phyloP scores from a whole-genome alignment of 2,113 vertebrate genomes.

The Percina caprodes region DNA sequence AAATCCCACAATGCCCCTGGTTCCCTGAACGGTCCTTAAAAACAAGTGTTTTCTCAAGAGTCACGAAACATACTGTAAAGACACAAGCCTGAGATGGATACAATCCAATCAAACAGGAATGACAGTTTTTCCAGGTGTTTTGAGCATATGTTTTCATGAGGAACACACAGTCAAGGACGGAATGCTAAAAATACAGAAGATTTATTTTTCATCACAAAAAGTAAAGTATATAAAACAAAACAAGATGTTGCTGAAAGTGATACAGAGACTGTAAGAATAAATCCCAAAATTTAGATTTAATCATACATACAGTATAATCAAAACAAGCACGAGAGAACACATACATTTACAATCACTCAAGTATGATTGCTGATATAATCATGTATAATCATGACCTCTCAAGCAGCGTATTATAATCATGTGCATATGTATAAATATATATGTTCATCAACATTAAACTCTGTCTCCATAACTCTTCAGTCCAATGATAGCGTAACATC shows the following conservation, averaged over 20 bases:
- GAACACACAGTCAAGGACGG: slow-evolving; percentile 16
- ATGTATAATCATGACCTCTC: slow-evolving; percentile 1
- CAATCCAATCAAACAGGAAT: slow-evolving; percentile 30
- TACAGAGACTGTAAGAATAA: not conserved
- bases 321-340: slow-evolving; percentile 13
- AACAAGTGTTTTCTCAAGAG: slow-evolving; percentile 52
- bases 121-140: slow-evolving; percentile 63
- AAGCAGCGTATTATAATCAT: not conserved
- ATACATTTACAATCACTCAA: not conserved
- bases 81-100: slow-evolving; percentile 41
- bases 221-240: slow-evolving; percentile 3
- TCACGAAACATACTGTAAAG: slow-evolving; percentile 21
- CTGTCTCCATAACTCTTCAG: slow-evolving; percentile 78
- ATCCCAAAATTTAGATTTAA: slow-evolving; percentile 14
- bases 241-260: slow-evolving; percentile 16
- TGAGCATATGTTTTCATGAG: slow-evolving; percentile 18
- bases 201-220: slow-evolving; percentile 37
- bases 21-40: slow-evolving; percentile 56
- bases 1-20: slow-evolving; percentile 50
- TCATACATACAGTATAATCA: slow-evolving; percentile 1
- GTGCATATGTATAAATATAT: not conserved
- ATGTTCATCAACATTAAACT: slow-evolving; percentile 4
- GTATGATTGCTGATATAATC: slow-evolving; percentile 15
- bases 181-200: not conserved
- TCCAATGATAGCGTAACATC: slow-evolving; percentile 93